These are phyloP conservation scores for Pelagia noctiluca DNA, from an alignment of 30 jellyfish, hydroid and myxozoan species.

Conservation along the genomic window DNA sequence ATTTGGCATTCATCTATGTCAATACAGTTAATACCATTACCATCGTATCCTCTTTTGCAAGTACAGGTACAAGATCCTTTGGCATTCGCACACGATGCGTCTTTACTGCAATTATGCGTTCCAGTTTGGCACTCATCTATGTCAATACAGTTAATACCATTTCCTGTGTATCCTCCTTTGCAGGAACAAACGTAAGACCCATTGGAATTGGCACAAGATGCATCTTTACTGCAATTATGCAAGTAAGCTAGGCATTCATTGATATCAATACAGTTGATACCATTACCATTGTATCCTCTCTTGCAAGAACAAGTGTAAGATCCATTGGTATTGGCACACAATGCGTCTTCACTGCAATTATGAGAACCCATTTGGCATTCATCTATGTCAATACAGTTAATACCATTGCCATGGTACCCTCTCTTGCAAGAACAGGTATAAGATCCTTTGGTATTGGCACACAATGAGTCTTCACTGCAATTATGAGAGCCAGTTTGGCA, in stretches of 20 bases:
- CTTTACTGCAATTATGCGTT: slow-evolving; percentile 7
- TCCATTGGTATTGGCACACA: slow-evolving; percentile 37
- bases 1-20: slow-evolving; percentile 62
- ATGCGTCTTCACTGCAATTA: slow-evolving; percentile 49
- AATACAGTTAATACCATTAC: slow-evolving; percentile 51
- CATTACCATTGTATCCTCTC: slow-evolving; percentile 56
- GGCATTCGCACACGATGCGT: slow-evolving; percentile 35
- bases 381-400: slow-evolving; percentile 38
- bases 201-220: slow-evolving; percentile 39
- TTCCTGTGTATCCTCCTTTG: slow-evolving; percentile 35
- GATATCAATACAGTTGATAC: slow-evolving; percentile 41
- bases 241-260: slow-evolving; percentile 23
- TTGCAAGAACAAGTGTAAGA: slow-evolving; percentile 42
- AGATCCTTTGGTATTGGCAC: slow-evolving; percentile 42
- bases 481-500: slow-evolving; percentile 7
- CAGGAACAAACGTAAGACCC: slow-evolving; percentile 51
- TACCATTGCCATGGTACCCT: slow-evolving; percentile 59
- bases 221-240: slow-evolving; percentile 49
- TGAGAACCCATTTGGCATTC: slow-evolving; percentile 60
- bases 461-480: slow-evolving; percentile 47
- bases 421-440: slow-evolving; percentile 41
- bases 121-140: slow-evolving; percentile 48
- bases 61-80: slow-evolving; percentile 48
- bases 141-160: slow-evolving; percentile 28
- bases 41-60: slow-evolving; percentile 46